Conservation (phyloP, 2,888 invertebrate genomes). For the Chromoteleia sp. region DNA sequence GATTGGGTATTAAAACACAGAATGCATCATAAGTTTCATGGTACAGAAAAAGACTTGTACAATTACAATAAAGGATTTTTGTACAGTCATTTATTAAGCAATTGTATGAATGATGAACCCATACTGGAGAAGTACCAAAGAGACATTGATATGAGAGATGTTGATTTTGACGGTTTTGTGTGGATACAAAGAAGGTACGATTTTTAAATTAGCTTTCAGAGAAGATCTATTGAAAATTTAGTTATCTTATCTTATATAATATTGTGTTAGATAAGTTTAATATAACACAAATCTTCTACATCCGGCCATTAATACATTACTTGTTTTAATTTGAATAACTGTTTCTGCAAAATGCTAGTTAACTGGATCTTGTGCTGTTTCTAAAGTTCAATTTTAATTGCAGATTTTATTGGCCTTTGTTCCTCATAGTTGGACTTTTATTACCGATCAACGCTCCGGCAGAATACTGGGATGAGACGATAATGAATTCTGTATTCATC, state of each 20-base stretch:
- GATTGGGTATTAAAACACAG: constrained; percentile 94
- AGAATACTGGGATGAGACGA: constrained; percentile 91
- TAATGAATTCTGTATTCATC: constrained; percentile 87
- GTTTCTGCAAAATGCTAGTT: no score
- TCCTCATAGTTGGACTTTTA: constrained; percentile 88
- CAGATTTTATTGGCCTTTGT: constrained; percentile 90
- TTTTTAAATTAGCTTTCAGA: constrained; percentile 24
- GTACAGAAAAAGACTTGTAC: constrained; percentile 92
- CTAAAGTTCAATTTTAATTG: constrained; percentile 17
- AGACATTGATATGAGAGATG: constrained; percentile 91
- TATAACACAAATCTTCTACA: no score
- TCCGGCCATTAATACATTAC: no score
- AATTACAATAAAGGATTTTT: constrained; percentile 92
- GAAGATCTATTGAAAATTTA: no score
- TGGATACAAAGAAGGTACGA: constrained; percentile 92
- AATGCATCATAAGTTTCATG: constrained; percentile 92
- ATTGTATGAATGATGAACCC: constrained; percentile 88
- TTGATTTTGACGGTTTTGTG: constrained; percentile 91
- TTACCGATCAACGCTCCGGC: constrained; percentile 91
- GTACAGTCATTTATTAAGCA: constrained; percentile 91
- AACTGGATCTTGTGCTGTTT: background rate
- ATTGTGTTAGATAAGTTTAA: no score
- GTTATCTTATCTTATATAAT: no score
- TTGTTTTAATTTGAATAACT: no score
- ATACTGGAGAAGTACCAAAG: constrained; percentile 88